phyloP scores from a whole-genome alignment of 2,888 invertebrate genomes.

The Onthophagus sagittarius region DNA sequence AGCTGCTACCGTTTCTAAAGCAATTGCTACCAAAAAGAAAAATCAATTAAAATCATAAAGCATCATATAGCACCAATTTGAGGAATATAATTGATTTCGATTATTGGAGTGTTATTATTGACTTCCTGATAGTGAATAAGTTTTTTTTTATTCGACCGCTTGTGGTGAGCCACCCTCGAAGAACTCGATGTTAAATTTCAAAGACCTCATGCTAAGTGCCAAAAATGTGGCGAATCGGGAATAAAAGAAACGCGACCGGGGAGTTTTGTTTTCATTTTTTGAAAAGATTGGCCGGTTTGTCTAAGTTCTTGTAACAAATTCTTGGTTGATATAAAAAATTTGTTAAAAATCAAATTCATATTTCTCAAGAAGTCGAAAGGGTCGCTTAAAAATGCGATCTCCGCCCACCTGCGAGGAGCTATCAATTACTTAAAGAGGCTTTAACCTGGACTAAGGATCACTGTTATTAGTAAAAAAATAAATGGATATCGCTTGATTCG shows the following conservation, averaged over 20 bases:
- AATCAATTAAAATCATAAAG: not conserved
- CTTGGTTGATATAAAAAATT: not conserved
- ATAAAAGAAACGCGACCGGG: not conserved
- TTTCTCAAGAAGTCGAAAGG: not conserved
- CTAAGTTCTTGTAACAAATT: not conserved
- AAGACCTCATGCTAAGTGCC: not conserved
- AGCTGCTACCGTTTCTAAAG: not conserved
- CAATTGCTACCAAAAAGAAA: not conserved
- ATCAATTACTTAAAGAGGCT: not conserved
- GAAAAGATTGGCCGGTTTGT: not conserved
- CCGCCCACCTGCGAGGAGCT: not conserved
- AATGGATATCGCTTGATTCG: not conserved
- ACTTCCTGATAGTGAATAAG: not conserved
- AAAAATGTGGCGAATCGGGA: not conserved
- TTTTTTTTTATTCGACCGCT: not conserved
- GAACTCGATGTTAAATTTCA: not conserved
- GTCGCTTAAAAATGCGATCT: not conserved
- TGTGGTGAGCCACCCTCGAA: not conserved
- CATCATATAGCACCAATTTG: no score
- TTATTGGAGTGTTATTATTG: not conserved
- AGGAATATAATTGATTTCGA: not conserved
- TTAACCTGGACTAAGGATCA: not conserved
- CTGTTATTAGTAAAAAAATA: not conserved
- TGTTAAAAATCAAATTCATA: no score
- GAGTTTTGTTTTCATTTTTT: not conserved